phyloP scores from a whole-genome alignment of 2,113 vertebrate genomes.

The Pteronura brasiliensis region DNA sequence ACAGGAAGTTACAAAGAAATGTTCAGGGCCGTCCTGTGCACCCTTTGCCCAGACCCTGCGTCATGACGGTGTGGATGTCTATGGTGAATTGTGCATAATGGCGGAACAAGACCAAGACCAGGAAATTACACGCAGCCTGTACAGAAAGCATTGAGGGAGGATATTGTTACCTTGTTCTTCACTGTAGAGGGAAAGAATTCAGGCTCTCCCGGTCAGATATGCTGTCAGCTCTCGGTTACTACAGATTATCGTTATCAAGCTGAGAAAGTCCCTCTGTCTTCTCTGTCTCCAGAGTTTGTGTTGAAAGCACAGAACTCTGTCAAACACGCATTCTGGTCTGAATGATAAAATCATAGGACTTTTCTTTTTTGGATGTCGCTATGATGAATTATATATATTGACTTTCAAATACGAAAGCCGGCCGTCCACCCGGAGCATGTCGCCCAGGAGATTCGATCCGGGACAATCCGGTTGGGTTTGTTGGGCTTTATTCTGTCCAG shows the following conservation, averaged over 20 bases:
- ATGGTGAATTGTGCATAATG: rapidly evolving
- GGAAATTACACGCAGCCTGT: not conserved
- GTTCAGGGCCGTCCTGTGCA: too few relatives aligned
- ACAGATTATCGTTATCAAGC: too few relatives aligned
- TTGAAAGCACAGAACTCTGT: not conserved
- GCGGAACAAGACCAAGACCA: too few relatives aligned
- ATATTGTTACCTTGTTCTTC: not conserved
- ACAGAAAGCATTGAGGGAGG: too few relatives aligned
- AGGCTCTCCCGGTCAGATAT: not conserved
- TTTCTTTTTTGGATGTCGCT: not conserved
- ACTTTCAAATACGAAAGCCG: not conserved
- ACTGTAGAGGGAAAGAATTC: too few relatives aligned
- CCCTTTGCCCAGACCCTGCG: not conserved
- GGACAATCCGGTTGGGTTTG: too few relatives aligned
- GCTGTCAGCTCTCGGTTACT: too few relatives aligned
- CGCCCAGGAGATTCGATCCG: not conserved
- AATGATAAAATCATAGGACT: not conserved
- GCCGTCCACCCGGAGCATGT: too few relatives aligned
- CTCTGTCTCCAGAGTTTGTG: not conserved
- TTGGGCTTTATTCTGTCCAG: not conserved
- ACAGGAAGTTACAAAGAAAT: not conserved
- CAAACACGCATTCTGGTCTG: not conserved
- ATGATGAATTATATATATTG: not conserved
- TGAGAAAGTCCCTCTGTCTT: not conserved
- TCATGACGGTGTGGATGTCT: too few relatives aligned